Evolutionary conservation across 2,888 invertebrate genomes (phyloP).

Genomic region (Nematopogon swammerdamellus): DNA sequence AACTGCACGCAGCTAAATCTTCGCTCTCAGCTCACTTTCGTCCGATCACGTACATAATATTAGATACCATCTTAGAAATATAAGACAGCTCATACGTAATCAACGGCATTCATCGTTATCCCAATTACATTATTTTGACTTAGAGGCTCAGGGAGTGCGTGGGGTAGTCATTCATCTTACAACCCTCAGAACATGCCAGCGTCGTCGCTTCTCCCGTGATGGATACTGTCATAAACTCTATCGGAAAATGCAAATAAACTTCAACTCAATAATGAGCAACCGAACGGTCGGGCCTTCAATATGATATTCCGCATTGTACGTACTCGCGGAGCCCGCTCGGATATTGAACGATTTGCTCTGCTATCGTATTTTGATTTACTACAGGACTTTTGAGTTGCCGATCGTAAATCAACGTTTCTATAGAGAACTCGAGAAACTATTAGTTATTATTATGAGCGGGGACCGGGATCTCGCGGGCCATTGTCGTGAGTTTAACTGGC

Average conservation of each 20-base stretch:
- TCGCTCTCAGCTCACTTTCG: no score
- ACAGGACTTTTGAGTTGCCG: constrained; percentile 36
- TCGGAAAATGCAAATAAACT: not conserved
- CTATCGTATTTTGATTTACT: constrained; percentile 47
- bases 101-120: no score
- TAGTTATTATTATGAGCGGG: constrained; percentile 46
- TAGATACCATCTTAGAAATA: no score
- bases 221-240: not conserved
- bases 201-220: no score
- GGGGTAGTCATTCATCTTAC: no score
- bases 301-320: not conserved
- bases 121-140: no score
- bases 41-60: no score
- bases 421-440: constrained; percentile 53
- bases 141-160: no score
- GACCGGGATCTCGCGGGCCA: constrained; percentile 11
- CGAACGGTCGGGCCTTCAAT: not conserved
- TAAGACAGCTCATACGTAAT: no score
- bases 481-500: not conserved
- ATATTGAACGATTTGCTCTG: constrained; percentile 28
- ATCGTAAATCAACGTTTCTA: constrained; percentile 44
- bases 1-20: no score
- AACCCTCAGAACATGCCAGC: no score
- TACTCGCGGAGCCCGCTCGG: constrained; percentile 5
- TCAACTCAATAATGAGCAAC: not conserved